Percentiles rank a stretch among this genome's conserved stretches.
phyloP scores from a whole-genome alignment of 2,888 invertebrate genomes.

The Cosmia pyralina region DNA sequence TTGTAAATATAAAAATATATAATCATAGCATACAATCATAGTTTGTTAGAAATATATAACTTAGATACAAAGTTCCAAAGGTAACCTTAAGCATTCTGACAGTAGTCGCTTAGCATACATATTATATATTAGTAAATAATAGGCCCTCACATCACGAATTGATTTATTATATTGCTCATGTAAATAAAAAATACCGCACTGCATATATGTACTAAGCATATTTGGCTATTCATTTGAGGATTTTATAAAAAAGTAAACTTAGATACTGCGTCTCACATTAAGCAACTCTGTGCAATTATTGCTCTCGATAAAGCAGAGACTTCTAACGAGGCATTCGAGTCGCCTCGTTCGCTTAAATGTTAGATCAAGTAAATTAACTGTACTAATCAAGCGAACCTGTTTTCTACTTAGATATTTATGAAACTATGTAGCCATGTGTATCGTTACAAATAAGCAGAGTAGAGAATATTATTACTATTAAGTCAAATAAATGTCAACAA shows the following conservation, averaged over 20 bases:
- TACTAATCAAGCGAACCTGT: slow-evolving; percentile 37
- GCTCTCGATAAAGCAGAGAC: slow-evolving; percentile 21
- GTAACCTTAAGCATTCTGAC: neutral
- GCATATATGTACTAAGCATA: slow-evolving; percentile 22
- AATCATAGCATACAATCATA: slow-evolving; percentile 23
- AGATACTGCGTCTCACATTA: neutral
- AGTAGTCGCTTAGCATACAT: slow-evolving; percentile 20
- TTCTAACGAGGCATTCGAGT: slow-evolving; percentile 6
- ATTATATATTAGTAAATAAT: neutral
- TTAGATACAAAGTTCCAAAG: slow-evolving; percentile 23
- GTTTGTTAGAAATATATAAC: slow-evolving; percentile 27
- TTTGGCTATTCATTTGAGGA: slow-evolving; percentile 20
- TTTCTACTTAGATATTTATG: slow-evolving; percentile 44
- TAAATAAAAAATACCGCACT: slow-evolving; percentile 34
- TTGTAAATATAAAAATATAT: slow-evolving; percentile 44
- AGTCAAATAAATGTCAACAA: slow-evolving; percentile 1
- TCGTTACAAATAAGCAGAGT: slow-evolving; percentile 35
- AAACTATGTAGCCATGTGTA: slow-evolving; percentile 39
- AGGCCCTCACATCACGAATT: slow-evolving; percentile 18
- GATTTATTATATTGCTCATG: slow-evolving; percentile 27
- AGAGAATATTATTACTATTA: slow-evolving; percentile 41
- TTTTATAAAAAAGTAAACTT: neutral
- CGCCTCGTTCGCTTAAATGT: slow-evolving; percentile 30
- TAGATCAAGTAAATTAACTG: slow-evolving; percentile 35
- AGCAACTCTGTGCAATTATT: slow-evolving; percentile 14